Evolutionary conservation across 1,140 invertebrate species (phyloP).

Genomic region (Leptonema lineaticorne): DNA sequence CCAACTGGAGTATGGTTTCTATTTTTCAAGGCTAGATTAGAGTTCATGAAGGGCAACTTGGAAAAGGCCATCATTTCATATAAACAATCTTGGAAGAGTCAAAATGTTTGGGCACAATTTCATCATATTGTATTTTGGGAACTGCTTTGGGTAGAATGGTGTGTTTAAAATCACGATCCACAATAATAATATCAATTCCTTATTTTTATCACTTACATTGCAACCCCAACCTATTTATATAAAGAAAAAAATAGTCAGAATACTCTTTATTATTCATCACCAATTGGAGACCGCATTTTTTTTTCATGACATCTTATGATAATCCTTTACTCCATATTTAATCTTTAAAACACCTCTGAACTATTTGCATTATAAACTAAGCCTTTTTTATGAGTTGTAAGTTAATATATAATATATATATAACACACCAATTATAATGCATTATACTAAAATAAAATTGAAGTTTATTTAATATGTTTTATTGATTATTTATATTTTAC

Average conservation of each 20-base stretch:
- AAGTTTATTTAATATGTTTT: background rate
- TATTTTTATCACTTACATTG: too few species aligned
- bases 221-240: too few species aligned
- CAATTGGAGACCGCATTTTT: too few species aligned
- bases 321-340: background rate
- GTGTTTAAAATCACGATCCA: background rate
- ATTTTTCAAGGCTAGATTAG: slow-evolving; percentile 85
- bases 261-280: too few species aligned
- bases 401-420: background rate
- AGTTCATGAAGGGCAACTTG: slow-evolving; percentile 80
- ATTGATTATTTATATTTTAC: slow-evolving; percentile 37
- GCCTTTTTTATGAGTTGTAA: background rate
- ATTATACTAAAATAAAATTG: slow-evolving; percentile 2
- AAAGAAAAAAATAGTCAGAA: too few species aligned
- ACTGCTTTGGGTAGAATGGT: slow-evolving; percentile 87
- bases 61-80: slow-evolving; percentile 76
- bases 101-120: slow-evolving; percentile 88
- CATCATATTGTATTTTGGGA: slow-evolving; percentile 97
- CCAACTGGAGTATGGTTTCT: slow-evolving; percentile 90
- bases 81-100: slow-evolving; percentile 80
- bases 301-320: too few species aligned
- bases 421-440: background rate
- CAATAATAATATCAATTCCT: too few species aligned
- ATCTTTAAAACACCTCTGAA: background rate
- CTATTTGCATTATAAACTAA: too few species aligned